Evolutionary conservation across 2,888 invertebrate species (phyloP).

Genomic region (Leucania comma): DNA sequence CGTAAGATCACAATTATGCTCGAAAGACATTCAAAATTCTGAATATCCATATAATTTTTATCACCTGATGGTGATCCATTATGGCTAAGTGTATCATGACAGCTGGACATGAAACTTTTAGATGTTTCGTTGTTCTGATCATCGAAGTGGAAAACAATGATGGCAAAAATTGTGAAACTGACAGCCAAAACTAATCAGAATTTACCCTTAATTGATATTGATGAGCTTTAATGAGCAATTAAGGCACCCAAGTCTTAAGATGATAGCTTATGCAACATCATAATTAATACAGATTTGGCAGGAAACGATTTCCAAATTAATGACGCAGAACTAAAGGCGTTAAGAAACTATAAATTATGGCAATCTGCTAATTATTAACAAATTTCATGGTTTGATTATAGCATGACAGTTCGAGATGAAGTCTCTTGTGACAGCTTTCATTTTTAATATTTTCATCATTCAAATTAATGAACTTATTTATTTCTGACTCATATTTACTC

Average conservation of each 20-base stretch:
- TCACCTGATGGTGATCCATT: not conserved
- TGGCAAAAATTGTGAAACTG: slow-evolving; percentile 28
- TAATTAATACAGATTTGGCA: slow-evolving; percentile 56
- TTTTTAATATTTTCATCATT: slow-evolving; percentile 24
- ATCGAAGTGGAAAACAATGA: slow-evolving; percentile 7
- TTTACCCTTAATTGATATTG: slow-evolving; percentile 36
- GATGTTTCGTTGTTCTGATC: not conserved
- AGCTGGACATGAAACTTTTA: not conserved
- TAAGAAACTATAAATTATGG: slow-evolving; percentile 61
- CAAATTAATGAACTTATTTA: not conserved
- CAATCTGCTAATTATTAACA: slow-evolving; percentile 51
- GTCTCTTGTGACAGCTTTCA: slow-evolving; percentile 25
- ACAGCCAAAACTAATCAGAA: slow-evolving; percentile 7
- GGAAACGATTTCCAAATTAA: slow-evolving; percentile 58
- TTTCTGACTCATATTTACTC: not conserved
- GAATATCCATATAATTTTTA: not conserved
- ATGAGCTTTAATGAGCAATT: slow-evolving; percentile 42
- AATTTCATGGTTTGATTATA: slow-evolving; percentile 53
- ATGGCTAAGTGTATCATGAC: too few relatives aligned
- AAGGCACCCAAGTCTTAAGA: slow-evolving; percentile 43
- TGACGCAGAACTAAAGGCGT: slow-evolving; percentile 55
- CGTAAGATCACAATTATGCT: not conserved
- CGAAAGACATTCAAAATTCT: not conserved
- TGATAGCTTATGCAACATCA: slow-evolving; percentile 32
- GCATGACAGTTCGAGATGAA: slow-evolving; percentile 38